Evolutionary conservation across 2,888 invertebrate genomes (phyloP).

Genomic region (Drosophila neotestacea): DNA sequence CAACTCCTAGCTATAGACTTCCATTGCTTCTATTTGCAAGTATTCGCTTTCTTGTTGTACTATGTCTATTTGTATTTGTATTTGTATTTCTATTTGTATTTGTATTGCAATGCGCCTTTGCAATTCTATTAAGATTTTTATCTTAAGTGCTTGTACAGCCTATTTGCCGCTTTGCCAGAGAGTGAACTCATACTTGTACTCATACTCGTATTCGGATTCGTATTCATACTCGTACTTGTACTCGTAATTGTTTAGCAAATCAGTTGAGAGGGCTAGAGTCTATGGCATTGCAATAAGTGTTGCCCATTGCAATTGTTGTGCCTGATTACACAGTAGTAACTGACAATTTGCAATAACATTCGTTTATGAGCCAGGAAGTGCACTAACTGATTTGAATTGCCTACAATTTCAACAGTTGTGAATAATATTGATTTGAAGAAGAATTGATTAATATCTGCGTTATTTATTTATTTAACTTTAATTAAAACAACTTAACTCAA

Average conservation of each 20-base stretch:
- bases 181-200: constrained; percentile 23
- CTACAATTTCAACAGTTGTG: neutral
- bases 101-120: constrained; percentile 72
- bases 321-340: constrained; percentile 78
- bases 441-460: too few relatives aligned
- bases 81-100: constrained; percentile 40
- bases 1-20: constrained; percentile 37
- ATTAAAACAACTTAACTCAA: too few relatives aligned
- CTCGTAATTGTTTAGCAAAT: constrained; percentile 80
- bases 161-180: constrained; percentile 69
- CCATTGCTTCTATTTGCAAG: constrained; percentile 33
- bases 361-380: constrained; percentile 42
- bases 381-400: constrained; percentile 16
- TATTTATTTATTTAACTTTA: too few relatives aligned
- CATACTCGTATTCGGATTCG: constrained; percentile 16
- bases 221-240: constrained; percentile 58
- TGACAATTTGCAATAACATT: constrained; percentile 70
- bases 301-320: constrained; percentile 40
- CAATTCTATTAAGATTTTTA: constrained; percentile 83
- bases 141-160: constrained; percentile 78
- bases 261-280: constrained; percentile 60
- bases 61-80: constrained; percentile 30
- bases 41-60: constrained; percentile 23
- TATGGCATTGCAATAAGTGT: constrained; percentile 47
- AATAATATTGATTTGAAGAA: neutral